Evolutionary conservation across 2,888 invertebrate species (phyloP), one percentile per base, ranked within the genome.

Genomic region (Crematogaster levior): DNA sequence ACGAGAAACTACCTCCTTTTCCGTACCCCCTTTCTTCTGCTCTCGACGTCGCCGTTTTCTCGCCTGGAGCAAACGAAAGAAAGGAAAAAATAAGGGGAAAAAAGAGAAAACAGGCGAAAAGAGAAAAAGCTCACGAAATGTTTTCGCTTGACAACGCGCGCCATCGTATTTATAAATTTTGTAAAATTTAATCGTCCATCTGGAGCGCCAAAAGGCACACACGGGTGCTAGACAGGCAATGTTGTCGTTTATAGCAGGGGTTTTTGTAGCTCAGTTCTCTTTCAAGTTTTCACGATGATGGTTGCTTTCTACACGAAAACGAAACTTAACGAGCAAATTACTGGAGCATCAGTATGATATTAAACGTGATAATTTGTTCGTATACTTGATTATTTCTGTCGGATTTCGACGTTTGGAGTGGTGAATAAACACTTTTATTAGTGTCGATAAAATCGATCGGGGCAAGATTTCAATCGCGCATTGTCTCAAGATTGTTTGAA

Each of bases 1-100:
- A 87, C 88, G 86, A 83, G 85, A 79, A 79, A 79, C 70, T 79
- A 56, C 77, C 77, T 79, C 43, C 77, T 72, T 79, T 79, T 79
- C 70, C 77, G 43, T 72, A 12, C 27, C 21, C 18, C 60, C 60
- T 9, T 12, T 6, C 53, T 43, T 15, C 34, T 56, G 12, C 40
- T 40, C 56, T 74, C 43, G 53, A 15, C 72, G n/a, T 68, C 51
- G 75, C 9, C 77, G 77, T 79, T 72, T 70, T 70, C 53, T 79
- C 77, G 77, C 77, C 27, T 40, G 43, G 40, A 43, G 34, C 51
- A 27, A 56, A 72, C 56, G 51, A 79, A 68, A n/a, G n/a, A 15
- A 21, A 24, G 21, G 34, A 48, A 48, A 24, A 27, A 3, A 21
- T 30, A 21, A 63, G 60, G 40, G 15, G 30, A 21, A 65, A 63